phyloP scores from a whole-genome alignment of 2,113 vertebrate genomes.

The Callipepla squamata region DNA sequence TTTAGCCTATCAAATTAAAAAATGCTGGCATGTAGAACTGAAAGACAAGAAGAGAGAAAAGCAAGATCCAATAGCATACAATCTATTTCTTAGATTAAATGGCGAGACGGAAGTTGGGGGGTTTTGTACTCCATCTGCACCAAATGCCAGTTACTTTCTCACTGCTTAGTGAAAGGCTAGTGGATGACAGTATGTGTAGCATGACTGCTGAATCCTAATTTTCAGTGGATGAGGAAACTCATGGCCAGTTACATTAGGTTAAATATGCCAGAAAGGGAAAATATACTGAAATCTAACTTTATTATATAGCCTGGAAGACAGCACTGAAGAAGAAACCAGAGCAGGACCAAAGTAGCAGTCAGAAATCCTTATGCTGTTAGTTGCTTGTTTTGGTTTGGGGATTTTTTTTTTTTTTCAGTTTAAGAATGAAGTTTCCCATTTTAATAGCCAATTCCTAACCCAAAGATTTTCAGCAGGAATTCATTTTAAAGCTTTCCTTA shows the following conservation, averaged over 20 bases:
- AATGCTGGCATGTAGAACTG: not conserved
- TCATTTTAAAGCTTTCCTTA: not conserved
- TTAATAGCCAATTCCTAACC: not conserved
- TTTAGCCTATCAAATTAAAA: not conserved
- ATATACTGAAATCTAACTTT: not conserved
- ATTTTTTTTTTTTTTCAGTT: not conserved
- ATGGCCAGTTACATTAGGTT: not conserved
- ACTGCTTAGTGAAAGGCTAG: not conserved
- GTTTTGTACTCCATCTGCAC: not conserved
- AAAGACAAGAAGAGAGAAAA: not conserved
- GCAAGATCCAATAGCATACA: fast-evolving
- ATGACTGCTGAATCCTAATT: not conserved
- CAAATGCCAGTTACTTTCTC: not conserved
- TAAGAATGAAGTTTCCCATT: not conserved
- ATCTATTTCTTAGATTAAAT: not conserved
- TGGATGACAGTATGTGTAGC: not conserved
- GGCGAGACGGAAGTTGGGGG: not conserved
- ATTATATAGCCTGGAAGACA: not conserved
- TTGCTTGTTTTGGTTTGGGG: not conserved
- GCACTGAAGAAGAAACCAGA: not conserved
- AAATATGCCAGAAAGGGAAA: not conserved
- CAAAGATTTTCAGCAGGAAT: not conserved
- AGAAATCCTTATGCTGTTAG: not conserved
- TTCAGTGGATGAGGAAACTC: not conserved
- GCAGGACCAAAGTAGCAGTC: not conserved